These are phyloP conservation scores for Pammene fasciana DNA, from an alignment of 2,888 invertebrate genomes.

Conservation along the genomic window DNA sequence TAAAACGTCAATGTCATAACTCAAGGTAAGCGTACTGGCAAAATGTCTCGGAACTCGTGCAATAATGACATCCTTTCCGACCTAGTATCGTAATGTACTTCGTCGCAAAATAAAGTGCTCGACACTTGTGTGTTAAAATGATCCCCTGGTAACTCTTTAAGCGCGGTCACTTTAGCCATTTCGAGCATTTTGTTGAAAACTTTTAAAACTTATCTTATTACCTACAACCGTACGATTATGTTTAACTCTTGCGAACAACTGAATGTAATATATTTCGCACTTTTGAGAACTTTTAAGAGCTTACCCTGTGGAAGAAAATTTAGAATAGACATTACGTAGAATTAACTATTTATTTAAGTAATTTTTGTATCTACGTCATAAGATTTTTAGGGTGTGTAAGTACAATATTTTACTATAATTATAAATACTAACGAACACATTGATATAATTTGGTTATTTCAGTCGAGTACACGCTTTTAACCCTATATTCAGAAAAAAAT, in stretches of 20 bases:
- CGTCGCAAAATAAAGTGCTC: no score
- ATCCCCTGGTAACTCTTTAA: constrained; percentile 16
- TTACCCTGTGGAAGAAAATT: not conserved
- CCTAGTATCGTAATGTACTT: no score
- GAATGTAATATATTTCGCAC: constrained; percentile 22
- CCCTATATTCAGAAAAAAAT: no score
- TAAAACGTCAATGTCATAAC: no score
- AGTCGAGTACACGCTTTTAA: no score
- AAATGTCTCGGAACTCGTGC: no score
- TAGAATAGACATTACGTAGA: not conserved
- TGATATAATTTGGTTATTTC: no score
- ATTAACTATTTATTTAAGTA: constrained; percentile 4
- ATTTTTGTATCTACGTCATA: not conserved
- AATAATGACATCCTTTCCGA: no score
- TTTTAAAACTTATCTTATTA: constrained; percentile 31
- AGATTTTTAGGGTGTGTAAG: no score
- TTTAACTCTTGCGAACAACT: constrained; percentile 26
- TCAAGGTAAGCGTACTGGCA: no score
- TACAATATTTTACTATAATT: no score
- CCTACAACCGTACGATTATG: constrained; percentile 20
- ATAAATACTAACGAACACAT: no score
- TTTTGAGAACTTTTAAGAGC: constrained; percentile 18
- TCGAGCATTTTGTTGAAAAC: constrained; percentile 27
- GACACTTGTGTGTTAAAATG: not conserved
- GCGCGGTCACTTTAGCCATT: constrained; percentile 27